phyloP scores from a whole-genome alignment of 92 coral and sea anemone species.

The Parazoanthus atlanticus region DNA sequence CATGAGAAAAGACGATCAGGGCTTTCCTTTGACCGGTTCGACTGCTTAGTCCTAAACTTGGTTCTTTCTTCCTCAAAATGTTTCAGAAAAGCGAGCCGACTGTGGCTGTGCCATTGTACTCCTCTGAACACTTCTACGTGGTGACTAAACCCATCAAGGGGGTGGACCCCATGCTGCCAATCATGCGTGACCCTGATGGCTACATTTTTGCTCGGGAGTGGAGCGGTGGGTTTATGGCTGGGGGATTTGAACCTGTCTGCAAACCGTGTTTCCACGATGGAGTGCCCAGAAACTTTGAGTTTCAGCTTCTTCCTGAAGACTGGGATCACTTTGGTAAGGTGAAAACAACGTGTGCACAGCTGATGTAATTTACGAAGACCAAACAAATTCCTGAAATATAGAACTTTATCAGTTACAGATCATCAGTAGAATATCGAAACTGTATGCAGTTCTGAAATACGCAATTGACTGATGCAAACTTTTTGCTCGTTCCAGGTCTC shows the following conservation, averaged over 20 bases:
- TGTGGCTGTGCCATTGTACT: constrained; percentile 83
- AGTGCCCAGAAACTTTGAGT: constrained; percentile 87
- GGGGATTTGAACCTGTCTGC: constrained; percentile 83
- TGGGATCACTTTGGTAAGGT: constrained; percentile 94
- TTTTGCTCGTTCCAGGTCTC: too few relatives aligned
- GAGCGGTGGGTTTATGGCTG: constrained; percentile 80
- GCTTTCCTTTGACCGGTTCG: too few relatives aligned
- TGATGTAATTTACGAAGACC: neutral
- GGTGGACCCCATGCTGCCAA: constrained; percentile 67
- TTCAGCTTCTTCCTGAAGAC: constrained; percentile 91
- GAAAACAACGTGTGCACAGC: neutral
- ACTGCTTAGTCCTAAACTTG: too few relatives aligned
- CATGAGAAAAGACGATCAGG: too few relatives aligned
- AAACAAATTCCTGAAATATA: too few relatives aligned
- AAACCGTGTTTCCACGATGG: constrained; percentile 86
- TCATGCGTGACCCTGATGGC: constrained; percentile 84
- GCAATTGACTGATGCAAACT: too few relatives aligned
- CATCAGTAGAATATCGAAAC: too few relatives aligned
- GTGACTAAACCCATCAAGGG: constrained; percentile 83
- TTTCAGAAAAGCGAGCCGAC: constrained; percentile 80
- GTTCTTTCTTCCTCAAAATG: neutral
- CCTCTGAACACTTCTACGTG: constrained; percentile 88
- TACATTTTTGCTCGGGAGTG: constrained; percentile 75
- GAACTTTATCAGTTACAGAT: too few relatives aligned
- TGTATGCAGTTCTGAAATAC: too few relatives aligned